These are phyloP conservation scores for Chelonoidis abingdonii DNA, from an alignment of 2,113 vertebrate genomes.

Conservation along the genomic window DNA sequence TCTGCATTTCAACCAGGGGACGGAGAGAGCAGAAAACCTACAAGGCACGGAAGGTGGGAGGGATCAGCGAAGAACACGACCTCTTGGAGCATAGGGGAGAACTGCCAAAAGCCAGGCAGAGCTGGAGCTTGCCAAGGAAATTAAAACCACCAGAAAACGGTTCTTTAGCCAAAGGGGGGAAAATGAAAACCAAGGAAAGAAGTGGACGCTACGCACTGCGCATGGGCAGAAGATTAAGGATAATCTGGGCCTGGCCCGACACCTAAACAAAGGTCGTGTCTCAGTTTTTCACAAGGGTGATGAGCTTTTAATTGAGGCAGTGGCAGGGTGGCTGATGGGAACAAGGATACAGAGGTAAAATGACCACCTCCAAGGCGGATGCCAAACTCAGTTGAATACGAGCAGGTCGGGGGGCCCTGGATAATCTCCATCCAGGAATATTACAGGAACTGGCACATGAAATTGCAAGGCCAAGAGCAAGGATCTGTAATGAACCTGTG, in stretches of 20 bases:
- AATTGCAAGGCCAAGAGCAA: background rate
- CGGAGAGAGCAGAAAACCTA: too few species aligned
- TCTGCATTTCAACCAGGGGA: too few species aligned
- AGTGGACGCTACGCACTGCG: too few species aligned
- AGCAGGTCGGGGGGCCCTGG: background rate
- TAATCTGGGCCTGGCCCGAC: background rate
- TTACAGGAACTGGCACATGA: background rate
- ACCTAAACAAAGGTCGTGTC: background rate
- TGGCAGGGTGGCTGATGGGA: background rate
- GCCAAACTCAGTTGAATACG: background rate
- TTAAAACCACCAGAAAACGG: background rate
- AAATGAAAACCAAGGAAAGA: too few species aligned
- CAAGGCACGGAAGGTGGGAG: background rate
- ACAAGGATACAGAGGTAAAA: background rate
- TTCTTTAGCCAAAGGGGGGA: too few species aligned
- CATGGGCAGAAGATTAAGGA: too few species aligned
- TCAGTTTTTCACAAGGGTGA: background rate
- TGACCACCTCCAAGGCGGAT: background rate
- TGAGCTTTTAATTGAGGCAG: background rate
- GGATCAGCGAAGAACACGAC: background rate
- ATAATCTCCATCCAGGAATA: background rate
- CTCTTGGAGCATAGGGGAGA: background rate
- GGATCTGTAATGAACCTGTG: background rate
- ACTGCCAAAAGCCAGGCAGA: background rate
- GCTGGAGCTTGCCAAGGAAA: background rate